Conservation (phyloP, 2,113 vertebrate species). For the Corythornis cristatus region DNA sequence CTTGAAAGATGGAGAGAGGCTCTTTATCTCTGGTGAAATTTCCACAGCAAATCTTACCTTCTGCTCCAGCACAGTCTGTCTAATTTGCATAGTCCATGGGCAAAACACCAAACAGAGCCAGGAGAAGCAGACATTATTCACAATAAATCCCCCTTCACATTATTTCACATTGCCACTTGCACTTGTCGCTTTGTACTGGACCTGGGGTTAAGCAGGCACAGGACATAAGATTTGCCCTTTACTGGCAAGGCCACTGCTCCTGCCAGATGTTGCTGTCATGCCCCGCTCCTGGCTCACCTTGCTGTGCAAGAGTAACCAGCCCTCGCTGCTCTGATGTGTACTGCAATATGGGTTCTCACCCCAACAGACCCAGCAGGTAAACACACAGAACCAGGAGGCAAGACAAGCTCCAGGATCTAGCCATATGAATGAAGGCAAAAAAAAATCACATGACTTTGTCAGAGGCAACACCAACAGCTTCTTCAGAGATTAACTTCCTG, state of each 20-base stretch:
- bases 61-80: not conserved
- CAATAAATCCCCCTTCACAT: not conserved
- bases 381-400: not conserved
- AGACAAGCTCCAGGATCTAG: not conserved
- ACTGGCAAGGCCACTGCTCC: accelerated
- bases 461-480: not conserved
- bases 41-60: not conserved
- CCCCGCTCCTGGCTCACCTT: not conserved
- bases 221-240: accelerated
- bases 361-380: not conserved
- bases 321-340: accelerated
- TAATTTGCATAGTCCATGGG: not conserved
- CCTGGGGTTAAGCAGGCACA: accelerated
- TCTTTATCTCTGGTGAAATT: not conserved
- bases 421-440: not conserved
- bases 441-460: not conserved
- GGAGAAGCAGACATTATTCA: accelerated
- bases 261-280: not conserved
- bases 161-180: not conserved
- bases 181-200: too few relatives aligned
- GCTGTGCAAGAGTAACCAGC: not conserved
- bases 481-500: not conserved
- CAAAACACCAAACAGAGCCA: not conserved
- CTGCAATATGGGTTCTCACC: accelerated
- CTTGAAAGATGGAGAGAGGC: not conserved